Conservation (phyloP, 1,140 invertebrate species). For the Ctenoplectra terminalis region DNA sequence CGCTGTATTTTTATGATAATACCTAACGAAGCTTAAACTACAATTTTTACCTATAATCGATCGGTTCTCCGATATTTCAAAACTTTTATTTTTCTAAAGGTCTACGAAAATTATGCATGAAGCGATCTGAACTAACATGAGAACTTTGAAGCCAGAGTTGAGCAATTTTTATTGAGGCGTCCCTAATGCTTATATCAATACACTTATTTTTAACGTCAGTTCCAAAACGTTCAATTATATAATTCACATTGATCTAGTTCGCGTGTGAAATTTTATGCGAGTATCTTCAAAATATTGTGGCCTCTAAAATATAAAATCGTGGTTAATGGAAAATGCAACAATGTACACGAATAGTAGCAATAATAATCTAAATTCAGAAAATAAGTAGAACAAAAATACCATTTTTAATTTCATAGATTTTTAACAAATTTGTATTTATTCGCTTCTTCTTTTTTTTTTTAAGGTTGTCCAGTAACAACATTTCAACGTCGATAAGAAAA, state of each 20-base stretch:
- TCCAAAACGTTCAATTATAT: background rate
- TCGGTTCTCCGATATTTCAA: slow-evolving; percentile 27
- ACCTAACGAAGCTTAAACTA: background rate
- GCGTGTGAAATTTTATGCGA: background rate
- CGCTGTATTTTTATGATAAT: background rate
- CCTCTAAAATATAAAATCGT: background rate
- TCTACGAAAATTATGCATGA: slow-evolving; percentile 5
- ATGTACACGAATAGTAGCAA: no score
- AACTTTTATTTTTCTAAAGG: slow-evolving; percentile 22
- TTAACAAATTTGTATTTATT: no score
- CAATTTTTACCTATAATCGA: slow-evolving; percentile 15
- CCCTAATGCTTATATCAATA: background rate
- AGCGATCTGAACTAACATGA: background rate
- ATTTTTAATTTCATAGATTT: no score
- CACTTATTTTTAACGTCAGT: background rate
- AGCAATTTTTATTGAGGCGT: background rate
- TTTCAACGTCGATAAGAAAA: background rate
- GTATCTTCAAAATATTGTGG: background rate
- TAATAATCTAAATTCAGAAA: no score
- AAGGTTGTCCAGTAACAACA: no score
- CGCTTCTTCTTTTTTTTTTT: no score
- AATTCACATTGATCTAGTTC: background rate
- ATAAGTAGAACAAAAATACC: no score
- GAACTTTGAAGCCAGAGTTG: background rate
- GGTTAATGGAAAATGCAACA: no score